Evolutionary conservation across 2,888 invertebrate species (phyloP), one percentile per base, ranked within the genome.

Genomic region (Drosophila lacicola): DNA sequence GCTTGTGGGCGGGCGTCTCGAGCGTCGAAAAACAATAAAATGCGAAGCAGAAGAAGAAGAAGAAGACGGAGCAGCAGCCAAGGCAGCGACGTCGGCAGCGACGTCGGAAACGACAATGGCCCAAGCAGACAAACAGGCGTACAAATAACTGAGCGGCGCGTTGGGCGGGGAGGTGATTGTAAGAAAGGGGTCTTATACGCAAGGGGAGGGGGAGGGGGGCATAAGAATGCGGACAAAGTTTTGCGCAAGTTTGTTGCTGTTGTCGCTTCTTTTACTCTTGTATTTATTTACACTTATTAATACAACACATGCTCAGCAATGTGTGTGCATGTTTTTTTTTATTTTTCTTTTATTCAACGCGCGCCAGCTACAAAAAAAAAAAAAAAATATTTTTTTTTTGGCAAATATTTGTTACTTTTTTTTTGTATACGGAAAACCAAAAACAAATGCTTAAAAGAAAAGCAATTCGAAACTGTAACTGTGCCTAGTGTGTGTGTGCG

Each of bases 61-160:
- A 54, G 46, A 21, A 47, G 33, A 8, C 50, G 46, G n/a, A 47
- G 33, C 21, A 63, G 54, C 21, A 39, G 37, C 21, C 25, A 37
- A 41, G 45, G 46, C 56, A 58, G 61, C n/a, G 47, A 56, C 42
- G 53, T 37, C 57, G 51, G 13, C 60, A 49, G 53, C 56, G 53
- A 34, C 78, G 49, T 25, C 73, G 76, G 80, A 80, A 80, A 63
- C 65, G 47, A 37, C 45, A 42, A 46, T 62, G 58, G 60, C 63
- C 78, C 60, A 69, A 65, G 71, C 90, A 89, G 88, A 83, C 90
- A 84, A 72, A 65, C 85, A 81, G 82, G 82, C 88, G 70, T 70
- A 68, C 60, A 53, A 53, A 33, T 42, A 44, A 68, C 47, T 25
- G 29, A 17, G 33, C 21, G 33, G 10, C 17, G 17, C 17, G 17